Evolutionary conservation across 1,140 invertebrate genomes (phyloP), one percentile per base, ranked within the genome.

Genomic region (Drosophila pallidifrons): DNA sequence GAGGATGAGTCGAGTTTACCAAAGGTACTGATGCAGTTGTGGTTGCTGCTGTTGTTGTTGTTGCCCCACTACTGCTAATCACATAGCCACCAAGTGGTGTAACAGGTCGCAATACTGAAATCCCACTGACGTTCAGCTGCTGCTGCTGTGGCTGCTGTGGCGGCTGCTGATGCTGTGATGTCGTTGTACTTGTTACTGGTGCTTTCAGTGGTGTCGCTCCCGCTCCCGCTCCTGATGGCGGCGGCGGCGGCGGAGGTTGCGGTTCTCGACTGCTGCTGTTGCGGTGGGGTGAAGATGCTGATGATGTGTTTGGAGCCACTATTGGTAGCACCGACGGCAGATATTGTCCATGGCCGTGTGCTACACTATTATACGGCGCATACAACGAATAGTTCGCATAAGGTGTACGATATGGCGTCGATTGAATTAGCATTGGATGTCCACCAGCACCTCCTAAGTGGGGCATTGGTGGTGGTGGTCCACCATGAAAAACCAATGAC

Each of bases 331-430:
- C 92, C 58, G 94, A 93, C 15, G 95, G 94, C 74, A 96, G 91
- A 81, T 94, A 94, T 46, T 94, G 94, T 72, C 95, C 95, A 83
- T 96, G 96, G 82, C 95, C 95, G 82, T 96, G 96, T 82, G 95
- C 94, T 45, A 96, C 91, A 38, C 94, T 94, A 54, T 95, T 95
- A 79, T 96, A 96, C 0, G 96, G 96, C 0, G 96, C 95, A 83
- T 96, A 97, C 47, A 96, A 93, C 16, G 96, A 94, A 38, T 92
- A 92, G 41, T 91, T 91, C 4, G 95, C 94, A 91, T 96, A 96
- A 51, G 95, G 94, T 2, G 94, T 93, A 43, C 95, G 94, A 8
- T 95, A 95, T 69, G 95, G 95, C 1, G 94, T 94, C 60, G 95
- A 94, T 93, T 94, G 94, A 58, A 94, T 94, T 13, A 94, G 93